A percentile compares a stretch with the other conserved stretches of the same genome.
phyloP scores from a whole-genome alignment of 2,113 vertebrate genomes.

The Rhadina sibilatrix region DNA sequence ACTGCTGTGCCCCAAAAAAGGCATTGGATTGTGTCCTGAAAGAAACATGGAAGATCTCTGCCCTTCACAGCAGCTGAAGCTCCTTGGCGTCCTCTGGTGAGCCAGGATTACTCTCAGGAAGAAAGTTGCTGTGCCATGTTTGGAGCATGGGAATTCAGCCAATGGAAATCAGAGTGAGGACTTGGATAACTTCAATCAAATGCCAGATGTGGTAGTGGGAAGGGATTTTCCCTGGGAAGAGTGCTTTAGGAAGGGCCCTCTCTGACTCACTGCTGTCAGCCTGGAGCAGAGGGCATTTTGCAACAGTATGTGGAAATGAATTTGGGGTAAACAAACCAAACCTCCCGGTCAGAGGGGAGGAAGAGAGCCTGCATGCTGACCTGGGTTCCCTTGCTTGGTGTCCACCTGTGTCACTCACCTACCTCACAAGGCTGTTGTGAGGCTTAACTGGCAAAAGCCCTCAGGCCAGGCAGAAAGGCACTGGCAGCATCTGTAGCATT shows the following conservation, averaged over 20 bases:
- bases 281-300: neutral
- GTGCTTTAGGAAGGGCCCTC: neutral
- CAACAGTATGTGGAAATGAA: neutral
- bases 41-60: neutral
- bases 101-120: neutral
- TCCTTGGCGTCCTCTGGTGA: neutral
- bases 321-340: neutral
- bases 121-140: neutral
- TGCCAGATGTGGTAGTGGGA: neutral
- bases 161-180: neutral
- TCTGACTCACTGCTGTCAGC: neutral
- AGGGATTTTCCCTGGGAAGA: neutral
- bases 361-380: neutral
- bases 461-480: fast-evolving
- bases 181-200: neutral
- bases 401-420: neutral
- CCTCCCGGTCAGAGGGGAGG: neutral
- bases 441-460: neutral
- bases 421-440: constrained; percentile 43
- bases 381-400: neutral
- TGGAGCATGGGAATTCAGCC: neutral
- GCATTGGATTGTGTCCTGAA: neutral
- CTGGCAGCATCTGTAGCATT: neutral
- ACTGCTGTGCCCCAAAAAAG: neutral
- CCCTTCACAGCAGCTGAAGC: neutral